phyloP scores from a whole-genome alignment of 2,113 vertebrate genomes.

The Isurus oxyrinchus region DNA sequence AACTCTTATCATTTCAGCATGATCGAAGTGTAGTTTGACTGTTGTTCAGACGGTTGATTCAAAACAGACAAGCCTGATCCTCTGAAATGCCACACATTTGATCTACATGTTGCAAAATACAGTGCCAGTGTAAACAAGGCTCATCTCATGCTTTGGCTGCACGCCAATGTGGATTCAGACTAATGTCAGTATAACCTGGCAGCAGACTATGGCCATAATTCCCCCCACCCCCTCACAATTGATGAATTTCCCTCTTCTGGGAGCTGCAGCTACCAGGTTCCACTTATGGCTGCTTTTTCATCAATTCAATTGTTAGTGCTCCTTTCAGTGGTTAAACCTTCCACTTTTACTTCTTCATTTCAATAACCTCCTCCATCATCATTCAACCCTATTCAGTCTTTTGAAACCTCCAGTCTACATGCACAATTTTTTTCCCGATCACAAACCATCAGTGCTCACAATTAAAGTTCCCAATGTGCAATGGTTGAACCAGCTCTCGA shows the following conservation, averaged over 20 bases:
- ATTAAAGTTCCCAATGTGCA: neutral
- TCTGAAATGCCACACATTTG: conserved; percentile 2
- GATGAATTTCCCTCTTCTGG: neutral
- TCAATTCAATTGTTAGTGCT: neutral
- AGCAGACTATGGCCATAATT: conserved; percentile 20
- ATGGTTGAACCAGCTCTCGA: neutral
- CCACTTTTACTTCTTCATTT: neutral
- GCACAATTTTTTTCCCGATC: neutral
- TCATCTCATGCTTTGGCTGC: neutral
- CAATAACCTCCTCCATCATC: neutral
- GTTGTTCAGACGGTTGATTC: neutral
- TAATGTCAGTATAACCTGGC: conserved; percentile 21
- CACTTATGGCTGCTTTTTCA: neutral
- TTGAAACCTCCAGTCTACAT: neutral
- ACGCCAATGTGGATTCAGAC: conserved; percentile 6
- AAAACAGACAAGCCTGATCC: conserved; percentile 21
- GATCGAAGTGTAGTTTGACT: neutral
- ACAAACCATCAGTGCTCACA: neutral
- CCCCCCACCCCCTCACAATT: neutral
- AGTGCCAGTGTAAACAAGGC: conserved; percentile 27
- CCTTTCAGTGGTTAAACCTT: neutral
- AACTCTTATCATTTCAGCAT: neutral
- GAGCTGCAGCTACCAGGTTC: neutral
- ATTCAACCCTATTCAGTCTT: neutral
- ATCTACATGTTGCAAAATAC: neutral